Evolutionary conservation across 2,113 vertebrate species (phyloP).

Genomic region (Cardinalis cardinalis): DNA sequence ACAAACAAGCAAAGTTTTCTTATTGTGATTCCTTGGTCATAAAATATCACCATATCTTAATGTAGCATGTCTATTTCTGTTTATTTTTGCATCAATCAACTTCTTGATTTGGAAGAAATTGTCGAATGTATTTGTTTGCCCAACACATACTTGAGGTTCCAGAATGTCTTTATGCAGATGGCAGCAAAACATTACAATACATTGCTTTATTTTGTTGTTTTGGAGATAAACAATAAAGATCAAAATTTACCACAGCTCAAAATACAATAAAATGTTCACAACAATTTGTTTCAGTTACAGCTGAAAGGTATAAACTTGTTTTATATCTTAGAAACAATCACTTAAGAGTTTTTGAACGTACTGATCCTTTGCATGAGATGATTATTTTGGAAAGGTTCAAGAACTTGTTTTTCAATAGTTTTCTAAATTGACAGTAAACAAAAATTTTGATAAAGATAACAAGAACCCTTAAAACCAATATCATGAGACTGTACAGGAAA

Average conservation of each 20-base stretch:
- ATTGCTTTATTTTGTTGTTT: background rate
- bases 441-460: background rate
- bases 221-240: background rate
- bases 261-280: background rate
- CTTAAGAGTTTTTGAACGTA: background rate
- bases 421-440: background rate
- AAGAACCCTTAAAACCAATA: background rate
- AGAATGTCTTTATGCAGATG: background rate
- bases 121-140: background rate
- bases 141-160: background rate
- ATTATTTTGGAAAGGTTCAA: background rate
- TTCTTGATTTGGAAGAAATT: background rate
- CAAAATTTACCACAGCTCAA: background rate
- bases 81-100: background rate
- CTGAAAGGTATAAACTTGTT: background rate
- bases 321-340: background rate
- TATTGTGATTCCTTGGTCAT: background rate
- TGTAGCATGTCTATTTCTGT: background rate
- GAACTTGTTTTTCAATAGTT: background rate
- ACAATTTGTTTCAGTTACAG: background rate
- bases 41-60: background rate
- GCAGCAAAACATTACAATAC: background rate
- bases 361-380: background rate
- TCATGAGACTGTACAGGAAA: background rate
- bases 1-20: background rate